These are phyloP conservation scores for Riparia riparia DNA, from an alignment of 2,113 vertebrate genomes.

Conservation along the genomic window DNA sequence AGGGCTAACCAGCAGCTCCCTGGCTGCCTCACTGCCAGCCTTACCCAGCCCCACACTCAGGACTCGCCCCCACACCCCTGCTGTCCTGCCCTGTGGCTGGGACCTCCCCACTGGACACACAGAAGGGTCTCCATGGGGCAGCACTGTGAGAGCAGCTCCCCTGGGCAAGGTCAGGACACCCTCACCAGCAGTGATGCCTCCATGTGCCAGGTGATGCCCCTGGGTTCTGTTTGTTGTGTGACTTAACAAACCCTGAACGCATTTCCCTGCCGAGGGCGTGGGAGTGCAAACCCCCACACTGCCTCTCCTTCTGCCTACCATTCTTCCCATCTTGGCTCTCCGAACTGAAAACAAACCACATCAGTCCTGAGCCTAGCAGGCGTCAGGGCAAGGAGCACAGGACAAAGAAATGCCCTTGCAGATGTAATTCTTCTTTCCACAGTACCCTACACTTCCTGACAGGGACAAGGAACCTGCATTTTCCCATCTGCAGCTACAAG, in stretches of 20 bases:
- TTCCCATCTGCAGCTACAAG: background rate
- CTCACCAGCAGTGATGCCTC: background rate
- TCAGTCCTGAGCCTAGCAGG: conserved; percentile 4
- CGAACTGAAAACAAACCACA: conserved; percentile 32
- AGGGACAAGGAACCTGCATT: background rate
- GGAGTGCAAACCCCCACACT: background rate
- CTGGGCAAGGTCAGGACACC: background rate
- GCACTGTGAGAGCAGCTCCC: background rate
- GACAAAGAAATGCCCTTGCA: background rate
- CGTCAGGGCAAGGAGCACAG: background rate
- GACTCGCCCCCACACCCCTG: rapidly evolving
- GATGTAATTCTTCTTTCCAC: background rate
- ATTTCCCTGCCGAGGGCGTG: background rate
- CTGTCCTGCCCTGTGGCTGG: background rate
- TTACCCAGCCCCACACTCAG: background rate
- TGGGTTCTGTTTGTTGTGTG: background rate
- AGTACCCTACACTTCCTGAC: background rate
- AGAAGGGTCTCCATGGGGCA: background rate
- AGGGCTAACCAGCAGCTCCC: background rate
- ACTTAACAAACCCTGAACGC: background rate
- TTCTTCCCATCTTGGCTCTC: background rate
- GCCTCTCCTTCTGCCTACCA: background rate
- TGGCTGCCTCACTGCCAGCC: background rate
- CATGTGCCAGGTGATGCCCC: background rate
- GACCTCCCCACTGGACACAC: background rate